Base-by-base conservation (phyloP, 2,888 invertebrate species). In the Spisula subtruncata region DNA sequence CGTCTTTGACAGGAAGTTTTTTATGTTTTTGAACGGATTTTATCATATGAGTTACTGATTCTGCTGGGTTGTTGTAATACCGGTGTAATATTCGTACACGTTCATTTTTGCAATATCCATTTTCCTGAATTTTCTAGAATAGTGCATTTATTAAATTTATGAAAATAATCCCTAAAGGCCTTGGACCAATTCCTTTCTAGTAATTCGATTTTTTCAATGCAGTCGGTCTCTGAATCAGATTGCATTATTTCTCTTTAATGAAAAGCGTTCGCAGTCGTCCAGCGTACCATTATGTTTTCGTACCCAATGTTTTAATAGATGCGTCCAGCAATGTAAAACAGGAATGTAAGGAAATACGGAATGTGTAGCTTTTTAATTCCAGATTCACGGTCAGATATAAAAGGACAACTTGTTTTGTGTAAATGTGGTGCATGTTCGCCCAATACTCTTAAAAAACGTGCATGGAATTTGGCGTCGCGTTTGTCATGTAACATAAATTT, bases 401-500 rank as follows among this genome's bases (percentile, higher is more conserved):
- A n/a, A n/a, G n/a, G n/a, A n/a, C n/a, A n/a, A 8, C n/a, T 84
- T 5, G 83, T 88, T 84, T 84, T 84, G 14, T 0, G 32, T 1
- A 88, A 32, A 41, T 83, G 83, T 80, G 88, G 88, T 10, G 84
- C 48, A 80, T 84, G 12, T 16, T 84, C 79, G 46, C 54, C 35
- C 29, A 83, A 41, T n/a, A 88, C 83, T 25, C 51, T 10, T n/a
- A n/a, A 88, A 51, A 88, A 79, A 41, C 83, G 48, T 80, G 54
- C 83, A 56, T 88, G 88, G 46, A 88, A n/a, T n/a, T n/a, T n/a
- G n/a, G n/a, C n/a, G n/a, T n/a, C n/a, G n/a, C n/a, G n/a, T n/a
- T n/a, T n/a, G 84, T 41, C 84, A 84, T n/a, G 83, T 56, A 83
- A 29, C 87, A 87, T 87, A 51, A 87, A 87, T 2, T 83, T 79